Base-by-base conservation (phyloP, 2,888 invertebrate species). In the Malthinus flaveolus region DNA sequence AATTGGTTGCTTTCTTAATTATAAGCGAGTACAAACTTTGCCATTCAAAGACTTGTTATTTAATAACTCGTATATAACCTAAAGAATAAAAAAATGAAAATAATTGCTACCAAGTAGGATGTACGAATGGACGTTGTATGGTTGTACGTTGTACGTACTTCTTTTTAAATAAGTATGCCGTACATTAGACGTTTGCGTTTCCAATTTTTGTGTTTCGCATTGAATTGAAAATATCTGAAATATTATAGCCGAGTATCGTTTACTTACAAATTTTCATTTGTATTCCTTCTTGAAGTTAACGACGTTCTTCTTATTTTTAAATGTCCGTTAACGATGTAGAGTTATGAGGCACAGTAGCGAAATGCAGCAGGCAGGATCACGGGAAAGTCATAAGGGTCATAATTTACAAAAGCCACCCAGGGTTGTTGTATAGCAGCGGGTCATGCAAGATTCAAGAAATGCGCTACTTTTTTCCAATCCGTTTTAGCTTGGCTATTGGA, bases 391-490 rank as follows among this genome's bases (percentile, higher is more conserved):
- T 61, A 63, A 59, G 36, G 55, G 60, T 66, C 69, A 69, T 72
- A 72, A 71, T 69, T 72, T 69, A 71, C 51, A 63, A 66, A 69
- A 72, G 66, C 68, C 68, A 68, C 67, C 68, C 67, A 66, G 57
- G 66, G 55, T 64, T 67, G 65, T 63, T 23, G 23, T 23, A 23
- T 23, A 23, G 23, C 23, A 66, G 66, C 69, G 66, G 66, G 68
- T 71, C 73, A 71, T 73, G 73, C 69, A 71, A 71, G 67, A 72
- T 72, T 69, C 71, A 73, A 70, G 71, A 68, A 71, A 70, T 71
- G 65, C 68, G 61, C 64, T 62, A 66, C 62, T 61, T 65, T 68
- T 66, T 67, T 67, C 47, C 62, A 56, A 53, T 56, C 62, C 62
- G 56, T 59, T 59, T 52, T 57, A 60, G 47, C 54, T 46, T 50